phyloP scores from a whole-genome alignment of 2,797 vertebrate species.

The Oophaga sylvatica region DNA sequence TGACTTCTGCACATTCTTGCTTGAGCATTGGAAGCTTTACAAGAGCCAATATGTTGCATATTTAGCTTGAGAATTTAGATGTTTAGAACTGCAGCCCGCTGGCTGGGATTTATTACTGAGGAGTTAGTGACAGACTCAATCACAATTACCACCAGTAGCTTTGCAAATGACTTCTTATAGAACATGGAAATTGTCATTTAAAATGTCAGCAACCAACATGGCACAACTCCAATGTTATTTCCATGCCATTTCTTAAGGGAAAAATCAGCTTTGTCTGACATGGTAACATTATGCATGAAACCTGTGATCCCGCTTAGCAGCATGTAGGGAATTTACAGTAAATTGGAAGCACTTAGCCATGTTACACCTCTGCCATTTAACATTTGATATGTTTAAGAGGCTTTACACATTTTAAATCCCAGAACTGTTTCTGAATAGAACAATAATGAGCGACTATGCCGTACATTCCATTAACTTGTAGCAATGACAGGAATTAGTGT shows the following conservation, averaged over 20 bases:
- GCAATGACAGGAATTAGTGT: constrained; percentile 30
- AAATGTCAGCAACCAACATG: constrained; percentile 57
- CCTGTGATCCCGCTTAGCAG: constrained; percentile 50
- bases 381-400: constrained; percentile 58
- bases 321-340: constrained; percentile 44
- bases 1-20: neutral
- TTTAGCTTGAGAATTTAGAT: constrained; percentile 19
- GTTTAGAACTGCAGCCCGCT: constrained; percentile 35
- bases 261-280: constrained; percentile 51
- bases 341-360: constrained; percentile 55
- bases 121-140: constrained; percentile 52
- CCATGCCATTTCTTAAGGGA: constrained; percentile 24
- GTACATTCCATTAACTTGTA: constrained; percentile 29
- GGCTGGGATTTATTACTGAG: constrained; percentile 31
- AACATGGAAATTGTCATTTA: constrained; percentile 59
- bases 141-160: constrained; percentile 56
- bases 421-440: constrained; percentile 42
- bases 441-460: constrained; percentile 42
- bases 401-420: constrained; percentile 54
- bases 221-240: constrained; percentile 57
- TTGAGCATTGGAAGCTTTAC: constrained; percentile 12
- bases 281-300: constrained; percentile 51
- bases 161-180: constrained; percentile 56
- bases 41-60: constrained; percentile 34
- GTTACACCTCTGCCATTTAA: constrained; percentile 53